Evolutionary conservation across 2,797 vertebrate genomes (phyloP), one percentile per base, ranked within the genome.

Genomic region (Etheostoma nigrum): DNA sequence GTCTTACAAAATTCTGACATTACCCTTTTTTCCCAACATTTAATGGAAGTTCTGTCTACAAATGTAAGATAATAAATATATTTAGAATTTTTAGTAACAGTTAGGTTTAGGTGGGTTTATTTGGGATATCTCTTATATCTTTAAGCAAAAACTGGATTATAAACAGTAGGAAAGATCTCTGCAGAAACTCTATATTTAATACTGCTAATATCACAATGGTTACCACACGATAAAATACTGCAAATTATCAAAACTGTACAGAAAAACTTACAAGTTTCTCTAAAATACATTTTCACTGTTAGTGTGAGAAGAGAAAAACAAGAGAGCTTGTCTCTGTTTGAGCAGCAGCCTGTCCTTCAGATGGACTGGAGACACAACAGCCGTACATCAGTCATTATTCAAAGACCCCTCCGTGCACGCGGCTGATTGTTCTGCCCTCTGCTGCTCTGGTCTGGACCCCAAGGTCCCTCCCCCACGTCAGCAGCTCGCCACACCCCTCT

Each of bases 171-270:
- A 98, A 98, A 97, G 93, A 93, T 95, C 93, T 95, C 95, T 94
- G 90, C 96, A 96, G 95, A 97, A 97, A 97, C 91, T 94, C 97
- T 96, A 97, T 96, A 97, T 96, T 93, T 94, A 96, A 92, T 96
- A 97, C 96, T 96, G 96, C 94, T 96, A 95, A 96, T 94, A 95
- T 96, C 96, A 98, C 97, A 96, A 97, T 96, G 93, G 95, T 95
- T 96, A 99, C 97, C 72, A 94, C 95, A 99, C 97, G 94, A 96
- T 96, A 96, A 98, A 98, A 96, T 97, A 99, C 97, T 96, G 96
- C 96, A 96, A 97, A 94, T 99, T 99, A 99, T 99, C 97, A 98
- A 99, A 91, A 96, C 97, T 94, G 95, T 99, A 98, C 97, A 98
- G 96, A 95, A 97, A 93, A 95, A 97, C 95, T 96, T 98, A 98